These are phyloP conservation scores for Tragulus kanchil DNA, from an alignment of 2,113 vertebrate species.

Conservation along the genomic window DNA sequence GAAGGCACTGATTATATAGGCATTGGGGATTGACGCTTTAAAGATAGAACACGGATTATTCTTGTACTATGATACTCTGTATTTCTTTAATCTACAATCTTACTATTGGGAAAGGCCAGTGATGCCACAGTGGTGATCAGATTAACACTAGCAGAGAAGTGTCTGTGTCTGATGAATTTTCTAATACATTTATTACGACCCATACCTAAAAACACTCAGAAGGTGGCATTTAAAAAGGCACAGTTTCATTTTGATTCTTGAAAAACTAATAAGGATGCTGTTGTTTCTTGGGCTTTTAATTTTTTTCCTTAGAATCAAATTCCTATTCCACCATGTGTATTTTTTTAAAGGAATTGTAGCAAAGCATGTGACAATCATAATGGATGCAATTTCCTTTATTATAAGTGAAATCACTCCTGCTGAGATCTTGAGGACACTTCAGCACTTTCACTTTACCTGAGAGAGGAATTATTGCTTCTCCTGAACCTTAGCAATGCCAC, in stretches of 20 bases:
- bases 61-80: neutral
- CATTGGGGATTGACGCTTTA: neutral
- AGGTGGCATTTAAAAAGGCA: neutral
- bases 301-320: neutral
- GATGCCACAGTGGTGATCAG: neutral
- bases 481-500: neutral
- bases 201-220: neutral
- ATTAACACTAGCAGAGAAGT: neutral
- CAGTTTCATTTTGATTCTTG: conserved; percentile 38
- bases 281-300: neutral
- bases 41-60: neutral
- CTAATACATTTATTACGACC: neutral
- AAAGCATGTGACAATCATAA: neutral
- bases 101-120: neutral
- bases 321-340: neutral
- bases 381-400: conserved; percentile 54
- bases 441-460: conserved; percentile 32
- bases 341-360: neutral
- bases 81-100: neutral
- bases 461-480: conserved; percentile 58
- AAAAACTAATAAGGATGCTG: accelerated
- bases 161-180: neutral
- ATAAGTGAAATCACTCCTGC: conserved; percentile 44
- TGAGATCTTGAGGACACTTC: conserved; percentile 40
- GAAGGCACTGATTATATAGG: conserved; percentile 33